Base-by-base conservation (phyloP, 2,888 invertebrate species). In the Cephus rjabovi region DNA sequence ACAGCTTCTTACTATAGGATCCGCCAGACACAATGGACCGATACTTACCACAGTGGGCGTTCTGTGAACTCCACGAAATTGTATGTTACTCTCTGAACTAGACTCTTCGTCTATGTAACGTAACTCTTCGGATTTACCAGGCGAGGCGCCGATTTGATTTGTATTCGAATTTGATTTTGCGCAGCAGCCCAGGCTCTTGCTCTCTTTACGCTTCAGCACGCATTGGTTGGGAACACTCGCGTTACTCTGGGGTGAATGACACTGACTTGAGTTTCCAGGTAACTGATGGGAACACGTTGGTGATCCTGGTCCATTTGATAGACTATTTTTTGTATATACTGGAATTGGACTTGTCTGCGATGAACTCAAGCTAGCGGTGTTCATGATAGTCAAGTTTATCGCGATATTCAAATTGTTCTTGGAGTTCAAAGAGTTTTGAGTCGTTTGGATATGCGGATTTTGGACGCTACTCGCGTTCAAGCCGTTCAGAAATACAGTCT, bases 1-100 rank as follows among this genome's bases (percentile, higher is more conserved):
- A 90, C 97, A 97, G 89, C 97, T 97, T 40, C 97, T 93, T 0
- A 96, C 95, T 92, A 97, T 96, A 0, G 95, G 94, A 86, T 96
- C 96, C 0, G 94, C 92, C 23, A 93, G 83, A 77, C 90, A 92
- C 0, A 93, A 90, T 0, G 95, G 95, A 69, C 95, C 95, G 79
- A 95, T 95, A 0, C 95, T 95, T 40, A 95, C 94, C 4, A 95
- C 94, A 0, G 95, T 94, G 4, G 95, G 94, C 0, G 90, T 89
- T 75, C 95, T 90, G 70, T 87, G 89, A 70, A 91, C 90, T 12
- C 84, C 81, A 1, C 85, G 84, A 34, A 82, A 79, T 71, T 81
- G 83, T 68, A 75, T 76, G 12, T 82, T 80, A 79, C 71, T 78
- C 15, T 79, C 80, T n/a, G 90, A 68, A 85, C 88, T 23, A 89